These are phyloP conservation scores for Epistrophe grossulariae DNA, from an alignment of 2,888 invertebrate genomes.

Conservation along the genomic window DNA sequence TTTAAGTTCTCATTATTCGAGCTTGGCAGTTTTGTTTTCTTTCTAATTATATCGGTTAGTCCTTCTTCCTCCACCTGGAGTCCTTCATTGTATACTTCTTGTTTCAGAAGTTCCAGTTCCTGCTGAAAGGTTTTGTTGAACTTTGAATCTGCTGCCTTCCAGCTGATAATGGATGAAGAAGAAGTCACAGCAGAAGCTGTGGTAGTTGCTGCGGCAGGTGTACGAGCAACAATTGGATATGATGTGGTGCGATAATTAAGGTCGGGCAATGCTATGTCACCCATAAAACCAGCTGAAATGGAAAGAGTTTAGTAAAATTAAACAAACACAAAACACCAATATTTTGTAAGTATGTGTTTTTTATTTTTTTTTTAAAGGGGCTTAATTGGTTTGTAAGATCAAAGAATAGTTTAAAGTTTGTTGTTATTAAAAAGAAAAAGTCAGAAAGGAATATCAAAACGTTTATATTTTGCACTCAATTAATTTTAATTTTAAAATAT, in stretches of 20 bases:
- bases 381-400: neutral
- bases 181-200: constrained; percentile 50
- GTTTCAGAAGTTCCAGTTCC: constrained; percentile 92
- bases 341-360: constrained; percentile 12
- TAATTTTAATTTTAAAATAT: too few relatives aligned
- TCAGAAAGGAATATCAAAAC: neutral
- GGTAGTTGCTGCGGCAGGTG: constrained; percentile 63
- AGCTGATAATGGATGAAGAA: constrained; percentile 64
- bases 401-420: neutral
- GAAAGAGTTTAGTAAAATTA: constrained; percentile 69
- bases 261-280: constrained; percentile 92
- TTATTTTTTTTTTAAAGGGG: too few relatives aligned
- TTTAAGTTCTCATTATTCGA: constrained; percentile 84
- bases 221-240: constrained; percentile 78
- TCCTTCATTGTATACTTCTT: constrained; percentile 92
- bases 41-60: constrained; percentile 89
- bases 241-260: constrained; percentile 81
- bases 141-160: constrained; percentile 80
- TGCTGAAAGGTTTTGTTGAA: constrained; percentile 89
- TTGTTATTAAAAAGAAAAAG: neutral
- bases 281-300: constrained; percentile 90
- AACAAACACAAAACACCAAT: neutral
- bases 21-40: constrained; percentile 88
- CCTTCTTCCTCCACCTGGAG: constrained; percentile 94
- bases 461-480: too few relatives aligned